These are phyloP conservation scores for Dorcus hopei DNA, from an alignment of 2,888 invertebrate genomes.

Conservation along the genomic window DNA sequence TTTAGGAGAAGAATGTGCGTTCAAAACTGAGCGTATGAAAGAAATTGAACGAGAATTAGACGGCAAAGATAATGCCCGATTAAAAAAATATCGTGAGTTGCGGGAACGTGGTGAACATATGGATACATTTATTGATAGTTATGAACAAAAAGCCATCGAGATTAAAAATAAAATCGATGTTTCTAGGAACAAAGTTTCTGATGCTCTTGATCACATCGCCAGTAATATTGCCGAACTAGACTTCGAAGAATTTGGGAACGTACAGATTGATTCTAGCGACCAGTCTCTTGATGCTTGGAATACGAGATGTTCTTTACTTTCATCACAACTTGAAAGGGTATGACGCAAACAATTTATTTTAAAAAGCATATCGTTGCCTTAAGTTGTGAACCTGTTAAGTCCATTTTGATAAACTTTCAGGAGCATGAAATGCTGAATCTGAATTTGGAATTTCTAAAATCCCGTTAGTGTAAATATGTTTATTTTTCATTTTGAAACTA, in stretches of 20 bases:
- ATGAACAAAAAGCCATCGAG: slow-evolving; percentile 11
- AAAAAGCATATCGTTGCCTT: no score
- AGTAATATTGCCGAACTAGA: slow-evolving; percentile 25
- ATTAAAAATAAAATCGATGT: slow-evolving; percentile 11
- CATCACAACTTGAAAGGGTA: slow-evolving; percentile 7
- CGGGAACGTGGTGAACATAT: slow-evolving; percentile 31
- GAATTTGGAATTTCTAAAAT: no score
- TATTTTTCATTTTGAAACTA: no score
- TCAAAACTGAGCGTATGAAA: slow-evolving; percentile 26
- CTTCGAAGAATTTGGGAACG: slow-evolving; percentile 25
- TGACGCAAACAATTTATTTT: neutral
- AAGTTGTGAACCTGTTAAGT: no score
- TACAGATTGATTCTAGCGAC: slow-evolving; percentile 13
- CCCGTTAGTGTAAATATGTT: no score
- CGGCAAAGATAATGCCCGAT: slow-evolving; percentile 31
- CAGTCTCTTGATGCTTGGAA: slow-evolving; percentile 17
- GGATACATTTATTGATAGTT: slow-evolving; percentile 20
- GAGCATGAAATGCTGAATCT: no score
- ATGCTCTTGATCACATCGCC: slow-evolving; percentile 23
- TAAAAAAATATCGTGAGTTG: slow-evolving; percentile 33
- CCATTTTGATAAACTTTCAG: no score
- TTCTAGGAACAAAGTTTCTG: slow-evolving; percentile 17
- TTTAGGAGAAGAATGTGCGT: slow-evolving; percentile 26
- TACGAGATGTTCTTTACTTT: slow-evolving; percentile 7
- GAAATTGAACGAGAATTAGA: slow-evolving; percentile 31